phyloP scores from a whole-genome alignment of 2,797 vertebrate species.

The Siniperca undulata region DNA sequence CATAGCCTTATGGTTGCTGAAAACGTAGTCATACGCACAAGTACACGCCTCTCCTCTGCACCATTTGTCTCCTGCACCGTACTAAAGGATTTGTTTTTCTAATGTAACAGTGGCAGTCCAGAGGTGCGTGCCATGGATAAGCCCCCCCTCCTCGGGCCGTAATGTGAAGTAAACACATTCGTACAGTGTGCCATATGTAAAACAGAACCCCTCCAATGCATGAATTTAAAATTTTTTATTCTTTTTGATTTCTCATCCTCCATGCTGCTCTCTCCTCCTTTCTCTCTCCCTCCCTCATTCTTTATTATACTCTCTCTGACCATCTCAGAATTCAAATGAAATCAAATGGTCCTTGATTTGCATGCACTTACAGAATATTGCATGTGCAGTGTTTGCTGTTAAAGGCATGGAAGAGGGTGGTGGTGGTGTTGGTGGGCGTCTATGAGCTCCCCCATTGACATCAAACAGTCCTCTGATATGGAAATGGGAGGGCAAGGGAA shows the following conservation, averaged over 20 bases:
- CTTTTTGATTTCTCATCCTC: conserved; percentile 78
- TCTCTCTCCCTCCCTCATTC: conserved; percentile 41
- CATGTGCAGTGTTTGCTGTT: conserved; percentile 92
- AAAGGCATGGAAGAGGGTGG: conserved; percentile 87
- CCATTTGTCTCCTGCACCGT: conserved; percentile 45
- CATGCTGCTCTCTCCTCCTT: conserved; percentile 31
- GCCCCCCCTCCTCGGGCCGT: conserved; percentile 27
- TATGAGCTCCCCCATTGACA: conserved; percentile 93
- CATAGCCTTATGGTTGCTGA: conserved; percentile 66
- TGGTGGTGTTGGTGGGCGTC: conserved; percentile 82
- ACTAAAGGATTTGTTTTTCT: conserved; percentile 72
- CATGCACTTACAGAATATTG: conserved; percentile 89
- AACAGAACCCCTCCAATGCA: conserved; percentile 69
- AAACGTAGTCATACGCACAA: conserved; percentile 43
- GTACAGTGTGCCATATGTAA: conserved; percentile 79
- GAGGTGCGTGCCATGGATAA: conserved; percentile 69
- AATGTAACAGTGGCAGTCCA: conserved; percentile 71
- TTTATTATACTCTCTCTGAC: conserved; percentile 68
- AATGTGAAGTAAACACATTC: conserved; percentile 77
- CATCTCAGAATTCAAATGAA: conserved; percentile 89
- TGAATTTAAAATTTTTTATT: conserved; percentile 83
- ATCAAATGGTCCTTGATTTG: conserved; percentile 89
- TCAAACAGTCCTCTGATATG: conserved; percentile 99
- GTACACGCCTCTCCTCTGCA: conserved; percentile 32
- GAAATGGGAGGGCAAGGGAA: conserved; percentile 90